phyloP scores from a whole-genome alignment of 2,797 vertebrate genomes.

The Lagocephalus sceleratus region DNA sequence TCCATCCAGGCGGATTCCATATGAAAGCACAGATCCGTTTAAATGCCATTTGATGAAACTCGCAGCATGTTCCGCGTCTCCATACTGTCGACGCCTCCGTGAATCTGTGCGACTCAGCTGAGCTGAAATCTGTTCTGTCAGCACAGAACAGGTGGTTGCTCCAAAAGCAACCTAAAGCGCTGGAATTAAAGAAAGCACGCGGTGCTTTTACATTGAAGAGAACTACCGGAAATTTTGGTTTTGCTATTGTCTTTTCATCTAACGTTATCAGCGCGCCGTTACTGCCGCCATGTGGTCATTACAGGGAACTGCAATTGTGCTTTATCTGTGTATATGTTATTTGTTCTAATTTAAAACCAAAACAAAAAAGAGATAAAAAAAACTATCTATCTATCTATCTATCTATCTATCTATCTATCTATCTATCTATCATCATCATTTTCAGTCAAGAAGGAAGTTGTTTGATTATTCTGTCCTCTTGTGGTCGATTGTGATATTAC shows the following conservation, averaged over 20 bases:
- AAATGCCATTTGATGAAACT: not conserved
- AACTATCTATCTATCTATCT: no score
- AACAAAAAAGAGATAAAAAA: no score
- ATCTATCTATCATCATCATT: no score
- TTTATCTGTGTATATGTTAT: no score
- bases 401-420: no score
- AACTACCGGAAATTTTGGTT: not conserved
- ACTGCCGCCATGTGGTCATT: not conserved
- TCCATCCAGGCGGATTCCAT: conserved; percentile 35
- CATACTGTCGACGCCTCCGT: not conserved
- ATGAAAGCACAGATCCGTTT: not conserved
- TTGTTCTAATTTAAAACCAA: no score
- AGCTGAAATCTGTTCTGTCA: conserved; percentile 29
- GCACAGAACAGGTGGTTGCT: conserved; percentile 18
- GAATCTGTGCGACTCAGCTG: conserved; percentile 40
- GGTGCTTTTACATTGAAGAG: conserved; percentile 5
- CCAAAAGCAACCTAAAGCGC: no score
- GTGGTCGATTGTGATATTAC: not conserved
- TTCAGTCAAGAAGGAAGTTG: no score
- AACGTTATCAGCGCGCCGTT: no score
- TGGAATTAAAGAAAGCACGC: not conserved
- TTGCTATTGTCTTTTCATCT: not conserved
- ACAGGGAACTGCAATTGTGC: not conserved
- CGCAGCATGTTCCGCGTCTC: not conserved
- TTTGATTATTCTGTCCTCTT: no score